Base-by-base conservation (phyloP, 2,888 invertebrate genomes). In the Gandaritis pyraliata region DNA sequence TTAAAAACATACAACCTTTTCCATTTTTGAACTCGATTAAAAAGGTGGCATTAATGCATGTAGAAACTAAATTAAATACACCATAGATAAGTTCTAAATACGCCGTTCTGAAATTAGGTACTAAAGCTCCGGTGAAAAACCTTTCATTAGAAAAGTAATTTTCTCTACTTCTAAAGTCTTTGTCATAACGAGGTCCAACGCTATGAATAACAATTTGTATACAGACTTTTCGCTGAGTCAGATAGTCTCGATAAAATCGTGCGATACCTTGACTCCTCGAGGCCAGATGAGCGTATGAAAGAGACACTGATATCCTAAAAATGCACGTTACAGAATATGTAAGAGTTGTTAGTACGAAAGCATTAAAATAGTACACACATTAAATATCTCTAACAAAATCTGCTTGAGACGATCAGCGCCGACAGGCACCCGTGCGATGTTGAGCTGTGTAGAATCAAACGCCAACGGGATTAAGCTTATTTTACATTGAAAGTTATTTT, bases 271-370 rank as follows among this genome's bases (percentile, higher is more conserved):
- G 70, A 66, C 66, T 65, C 70, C 65, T 69, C 56, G 72, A 63
- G 66, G 51, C 45, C 61, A 66, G 61, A 66, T 61, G 58, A 49
- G 75, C 56, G 73, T 58, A 52, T 33, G 80, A 83, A 70, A 73
- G 80, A 80, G 81, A 79, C 66, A 64, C 73, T 63, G 74, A 70
- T 4, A 30, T 80, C 78, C 76, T 80, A 83, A 85, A 82, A 84
- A 81, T 82, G 50, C 46, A 48, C 30, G 38, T 11, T 47, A 52
- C 46, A 51, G 58, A 16, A 43, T n/a, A 36, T 3, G 5, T 48
- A 15, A 12, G 11, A 38, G 13, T 23, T 1, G 29, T 46, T 11
- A n/a, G 18, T 13, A 15, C 41, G 5, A 38, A 12, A n/a, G 38
- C 4, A n/a, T 38, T 38, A 38, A 38, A n/a, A n/a, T n/a, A n/a